Percentiles rank a stretch among this genome's conserved stretches.
These are phyloP conservation scores for Syngnathus typhle DNA, from an alignment of 2,113 vertebrate genomes.

Conservation along the genomic window DNA sequence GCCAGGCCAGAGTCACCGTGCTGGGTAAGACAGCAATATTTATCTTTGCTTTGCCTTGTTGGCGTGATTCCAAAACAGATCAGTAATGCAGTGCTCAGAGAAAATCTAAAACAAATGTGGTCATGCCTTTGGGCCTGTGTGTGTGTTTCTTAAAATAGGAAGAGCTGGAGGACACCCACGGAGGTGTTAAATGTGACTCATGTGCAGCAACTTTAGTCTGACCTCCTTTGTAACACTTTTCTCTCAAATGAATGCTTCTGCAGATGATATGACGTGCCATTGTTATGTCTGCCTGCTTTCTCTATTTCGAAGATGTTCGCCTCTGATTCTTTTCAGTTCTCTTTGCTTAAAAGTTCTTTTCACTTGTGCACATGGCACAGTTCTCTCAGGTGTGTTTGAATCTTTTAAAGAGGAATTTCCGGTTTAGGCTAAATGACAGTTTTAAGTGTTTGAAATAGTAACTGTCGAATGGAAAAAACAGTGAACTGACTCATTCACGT, in stretches of 20 bases:
- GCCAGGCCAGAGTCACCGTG: constrained; percentile 78
- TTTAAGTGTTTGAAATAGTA: not conserved
- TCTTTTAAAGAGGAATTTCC: not conserved
- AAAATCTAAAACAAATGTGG: constrained; percentile 24
- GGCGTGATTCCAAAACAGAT: constrained; percentile 10
- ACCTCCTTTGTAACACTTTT: constrained; percentile 14
- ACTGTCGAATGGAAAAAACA: not conserved
- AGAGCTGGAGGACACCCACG: constrained; percentile 40
- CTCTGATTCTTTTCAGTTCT: constrained; percentile 17
- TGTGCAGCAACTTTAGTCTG: constrained; percentile 20
- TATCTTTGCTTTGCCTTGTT: not conserved
- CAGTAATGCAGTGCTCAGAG: constrained; percentile 1
- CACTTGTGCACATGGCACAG: not conserved
- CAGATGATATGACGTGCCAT: constrained; percentile 8
- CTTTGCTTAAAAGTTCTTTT: not conserved
- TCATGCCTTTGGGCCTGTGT: constrained; percentile 16
- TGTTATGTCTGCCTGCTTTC: constrained; percentile 31
- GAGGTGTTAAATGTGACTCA: constrained; percentile 40
- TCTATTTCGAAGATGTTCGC: constrained; percentile 36
- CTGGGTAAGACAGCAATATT: constrained; percentile 72
- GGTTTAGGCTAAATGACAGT: not conserved
- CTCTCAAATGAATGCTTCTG: constrained; percentile 21
- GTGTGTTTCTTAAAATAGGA: constrained; percentile 21
- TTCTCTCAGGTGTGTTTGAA: not conserved
- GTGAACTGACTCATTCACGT: not conserved